phyloP scores from a whole-genome alignment of 1,140 invertebrate species.

The Pomacea maculata region DNA sequence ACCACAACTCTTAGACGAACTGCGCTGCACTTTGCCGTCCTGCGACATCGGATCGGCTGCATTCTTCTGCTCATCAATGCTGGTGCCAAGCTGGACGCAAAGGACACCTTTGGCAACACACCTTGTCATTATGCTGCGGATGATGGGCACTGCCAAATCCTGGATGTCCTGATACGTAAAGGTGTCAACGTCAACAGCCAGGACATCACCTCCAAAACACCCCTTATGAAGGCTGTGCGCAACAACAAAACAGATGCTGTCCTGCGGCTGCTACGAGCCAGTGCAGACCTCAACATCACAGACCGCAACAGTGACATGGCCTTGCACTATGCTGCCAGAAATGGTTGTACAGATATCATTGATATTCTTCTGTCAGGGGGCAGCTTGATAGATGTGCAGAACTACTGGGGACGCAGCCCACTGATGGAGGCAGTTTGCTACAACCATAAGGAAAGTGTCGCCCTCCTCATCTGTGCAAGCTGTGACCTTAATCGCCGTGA shows the following conservation, averaged over 20 bases:
- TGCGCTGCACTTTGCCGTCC: slow-evolving; percentile 62
- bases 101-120: slow-evolving; percentile 65
- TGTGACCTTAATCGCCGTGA: slow-evolving; percentile 63
- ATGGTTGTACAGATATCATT: slow-evolving; percentile 59
- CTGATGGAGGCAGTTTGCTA: slow-evolving; percentile 66
- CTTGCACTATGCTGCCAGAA: slow-evolving; percentile 73
- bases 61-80: slow-evolving; percentile 60
- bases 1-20: slow-evolving; percentile 60
- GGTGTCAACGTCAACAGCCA: slow-evolving; percentile 61
- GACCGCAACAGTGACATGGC: slow-evolving; percentile 97
- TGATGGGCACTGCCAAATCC: slow-evolving; percentile 62
- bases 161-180: slow-evolving; percentile 59
- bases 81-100: slow-evolving; percentile 61
- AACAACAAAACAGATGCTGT: slow-evolving; percentile 64
- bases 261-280: slow-evolving; percentile 53
- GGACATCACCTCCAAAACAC: slow-evolving; percentile 65
- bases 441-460: slow-evolving; percentile 62
- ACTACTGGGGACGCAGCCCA: slow-evolving; percentile 64
- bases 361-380: slow-evolving; percentile 58
- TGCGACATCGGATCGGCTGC: slow-evolving; percentile 62
- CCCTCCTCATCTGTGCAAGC: slow-evolving; percentile 50
- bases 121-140: slow-evolving; percentile 65
- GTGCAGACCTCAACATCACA: slow-evolving; percentile 83
- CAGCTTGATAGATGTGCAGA: slow-evolving; percentile 62
- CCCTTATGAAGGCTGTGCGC: slow-evolving; percentile 64